Evolutionary conservation across 2,888 invertebrate species (phyloP).

Genomic region (Calameuta pallipes): DNA sequence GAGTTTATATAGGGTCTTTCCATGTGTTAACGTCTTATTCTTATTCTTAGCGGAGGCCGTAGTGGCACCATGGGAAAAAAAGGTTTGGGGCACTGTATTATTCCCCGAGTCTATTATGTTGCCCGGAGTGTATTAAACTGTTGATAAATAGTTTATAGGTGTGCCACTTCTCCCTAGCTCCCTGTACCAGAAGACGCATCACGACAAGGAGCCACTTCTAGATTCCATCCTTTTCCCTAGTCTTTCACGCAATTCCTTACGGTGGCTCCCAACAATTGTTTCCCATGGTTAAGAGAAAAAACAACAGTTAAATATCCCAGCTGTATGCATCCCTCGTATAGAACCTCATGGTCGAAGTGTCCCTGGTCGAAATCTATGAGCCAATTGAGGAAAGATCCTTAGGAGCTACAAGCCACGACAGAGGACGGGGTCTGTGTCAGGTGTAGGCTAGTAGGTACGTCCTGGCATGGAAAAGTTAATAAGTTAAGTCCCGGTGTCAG

Average conservation of each 20-base stretch:
- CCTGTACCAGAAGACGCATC: neutral
- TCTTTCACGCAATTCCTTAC: neutral
- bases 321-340: neutral
- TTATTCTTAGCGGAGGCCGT: conserved; percentile 48
- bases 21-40: conserved; percentile 64
- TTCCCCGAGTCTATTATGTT: conserved; percentile 42
- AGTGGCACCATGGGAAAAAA: conserved; percentile 32
- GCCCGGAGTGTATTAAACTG: conserved; percentile 48
- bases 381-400: conserved; percentile 21
- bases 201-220: neutral
- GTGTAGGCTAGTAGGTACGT: conserved; percentile 21
- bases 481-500: conserved; percentile 27
- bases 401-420: conserved; percentile 13
- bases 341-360: neutral
- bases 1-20: conserved; percentile 35
- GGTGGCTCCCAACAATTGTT: neutral
- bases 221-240: neutral
- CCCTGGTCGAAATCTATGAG: conserved; percentile 15
- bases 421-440: conserved; percentile 28
- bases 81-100: conserved; percentile 32
- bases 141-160: conserved; percentile 54
- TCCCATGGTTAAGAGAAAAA: neutral
- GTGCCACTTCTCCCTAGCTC: conserved; percentile 4
- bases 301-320: neutral
- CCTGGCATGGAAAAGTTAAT: conserved; percentile 22